Conservation (phyloP, 2,888 invertebrate genomes). For the Trachelus stipa region DNA sequence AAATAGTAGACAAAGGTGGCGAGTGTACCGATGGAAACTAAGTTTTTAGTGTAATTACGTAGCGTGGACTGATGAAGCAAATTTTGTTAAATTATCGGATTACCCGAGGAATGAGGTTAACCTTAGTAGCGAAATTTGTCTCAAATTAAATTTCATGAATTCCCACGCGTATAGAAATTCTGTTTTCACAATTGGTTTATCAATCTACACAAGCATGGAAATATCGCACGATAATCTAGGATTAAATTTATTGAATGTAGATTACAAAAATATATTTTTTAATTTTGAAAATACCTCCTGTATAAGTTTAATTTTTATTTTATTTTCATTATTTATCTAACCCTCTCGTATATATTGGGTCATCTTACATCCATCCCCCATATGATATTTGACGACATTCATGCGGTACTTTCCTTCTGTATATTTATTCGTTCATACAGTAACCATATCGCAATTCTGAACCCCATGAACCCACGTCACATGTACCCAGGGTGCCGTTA, state of each 20-base stretch:
- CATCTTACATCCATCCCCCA: background rate
- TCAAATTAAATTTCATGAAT: background rate
- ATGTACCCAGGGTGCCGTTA: background rate
- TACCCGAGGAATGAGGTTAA: background rate
- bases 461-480: background rate
- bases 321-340: background rate
- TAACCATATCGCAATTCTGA: background rate
- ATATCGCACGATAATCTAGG: background rate
- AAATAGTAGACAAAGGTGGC: background rate
- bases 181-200: background rate
- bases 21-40: background rate
- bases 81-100: conserved; percentile 17
- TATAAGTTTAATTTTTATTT: background rate
- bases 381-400: background rate
- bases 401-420: background rate
- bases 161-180: background rate
- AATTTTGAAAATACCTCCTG: background rate
- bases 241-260: background rate
- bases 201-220: background rate
- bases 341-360: background rate
- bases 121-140: background rate
- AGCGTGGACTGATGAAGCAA: conserved; percentile 26
- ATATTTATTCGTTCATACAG: background rate
- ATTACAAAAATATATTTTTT: background rate
- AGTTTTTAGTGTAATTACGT: conserved; percentile 28